Evolutionary conservation across 2,888 invertebrate species (phyloP).

Genomic region (Hirudinaria manillensis): DNA sequence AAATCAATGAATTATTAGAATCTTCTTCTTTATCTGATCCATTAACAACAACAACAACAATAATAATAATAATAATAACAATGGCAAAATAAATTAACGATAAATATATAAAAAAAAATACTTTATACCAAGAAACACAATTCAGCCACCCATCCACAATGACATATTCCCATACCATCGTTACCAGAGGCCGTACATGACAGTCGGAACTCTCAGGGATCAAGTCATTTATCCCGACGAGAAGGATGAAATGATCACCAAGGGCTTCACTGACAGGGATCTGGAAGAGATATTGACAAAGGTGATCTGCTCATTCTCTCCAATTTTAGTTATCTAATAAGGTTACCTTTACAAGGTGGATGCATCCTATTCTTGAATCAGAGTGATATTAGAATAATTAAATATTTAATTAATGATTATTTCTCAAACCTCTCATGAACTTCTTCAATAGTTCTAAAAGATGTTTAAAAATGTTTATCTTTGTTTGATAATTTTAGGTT

Average conservation of each 20-base stretch:
- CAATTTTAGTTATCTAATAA: neutral
- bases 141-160: no score
- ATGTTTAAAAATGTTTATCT: no score
- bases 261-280: conserved; percentile 71
- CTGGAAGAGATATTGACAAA: conserved; percentile 68
- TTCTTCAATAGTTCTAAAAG: no score
- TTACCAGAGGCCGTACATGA: conserved; percentile 88
- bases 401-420: no score
- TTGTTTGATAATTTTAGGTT: conserved; percentile 59
- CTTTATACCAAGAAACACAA: neutral
- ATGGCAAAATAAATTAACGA: neutral
- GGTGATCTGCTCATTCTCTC: conserved; percentile 41
- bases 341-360: neutral
- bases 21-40: no score
- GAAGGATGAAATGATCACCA: conserved; percentile 69
- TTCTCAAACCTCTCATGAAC: no score
- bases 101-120: neutral
- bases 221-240: conserved; percentile 93
- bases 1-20: no score
- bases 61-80: conserved; percentile 11
- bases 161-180: neutral
- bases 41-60: no score
- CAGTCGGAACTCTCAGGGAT: conserved; percentile 84
- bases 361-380: neutral
- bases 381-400: neutral